Evolutionary conservation across 2,888 invertebrate genomes (phyloP), one percentile per base, ranked within the genome.

Genomic region (Drosophila antonietae): DNA sequence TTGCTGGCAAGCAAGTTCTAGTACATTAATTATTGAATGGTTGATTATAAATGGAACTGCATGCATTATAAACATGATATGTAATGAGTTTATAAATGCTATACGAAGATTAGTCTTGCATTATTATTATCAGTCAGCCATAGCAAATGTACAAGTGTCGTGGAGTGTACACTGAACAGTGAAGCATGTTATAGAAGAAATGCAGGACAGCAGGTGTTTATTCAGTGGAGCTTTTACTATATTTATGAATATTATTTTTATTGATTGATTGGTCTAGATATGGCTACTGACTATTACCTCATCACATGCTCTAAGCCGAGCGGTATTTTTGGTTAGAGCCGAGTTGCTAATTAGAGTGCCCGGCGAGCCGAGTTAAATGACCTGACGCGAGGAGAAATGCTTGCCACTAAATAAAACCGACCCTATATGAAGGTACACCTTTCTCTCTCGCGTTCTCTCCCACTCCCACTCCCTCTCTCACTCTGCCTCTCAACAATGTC

Each of bases 301-400:
- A 84, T 80, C 80, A 72, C 71, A 61, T 76, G 68, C 33, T 23
- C 31, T 39, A 53, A 57, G 59, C 23, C 53, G 41, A 43, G 18
- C 18, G 12, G 62, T 75, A 52, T 59, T 64, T 68, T 66, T 66
- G 70, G 63, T 84, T 84, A 84, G 87, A 79, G 70, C 59, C 52
- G 39, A 44, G 33, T 65, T 84, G 83, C 69, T 84, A 84, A 84
- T 81, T 80, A 80, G 61, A 73, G 75, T 81, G 65, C 23, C 31
- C 51, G 53, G 51, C 65, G 49, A 49, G 52, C 39, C 63, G 81
- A 55, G 84, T 83, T 86, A 83, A 83, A 86, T 84, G 83, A 86
- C 87, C 87, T 74, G 67, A 46, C 3, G 28, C 66, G 61, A 31
- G 51, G 33, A 47, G 49, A 63, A 66, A 55, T 71, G 49, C 44